These are phyloP conservation scores for Doryteuthis pealeii DNA, from an alignment of 1,140 invertebrate species.

Conservation along the genomic window DNA sequence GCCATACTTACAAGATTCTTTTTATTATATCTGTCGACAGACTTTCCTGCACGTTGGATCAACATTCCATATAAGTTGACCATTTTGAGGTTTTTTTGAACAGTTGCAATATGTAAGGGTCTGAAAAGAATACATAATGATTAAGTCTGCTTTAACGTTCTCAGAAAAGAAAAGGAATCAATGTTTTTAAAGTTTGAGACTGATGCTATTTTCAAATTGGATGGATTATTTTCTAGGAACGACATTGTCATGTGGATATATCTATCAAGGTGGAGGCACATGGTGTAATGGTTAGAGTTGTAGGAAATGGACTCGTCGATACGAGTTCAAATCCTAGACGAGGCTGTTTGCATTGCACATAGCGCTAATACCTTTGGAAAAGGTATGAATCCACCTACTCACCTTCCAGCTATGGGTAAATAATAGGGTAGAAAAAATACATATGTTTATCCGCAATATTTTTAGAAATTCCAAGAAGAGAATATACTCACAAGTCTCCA, in stretches of 20 bases:
- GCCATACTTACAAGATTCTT: slow-evolving; percentile 39
- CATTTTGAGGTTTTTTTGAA: slow-evolving; percentile 45
- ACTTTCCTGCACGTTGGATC: slow-evolving; percentile 41
- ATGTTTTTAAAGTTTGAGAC: background rate
- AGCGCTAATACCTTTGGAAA: background rate
- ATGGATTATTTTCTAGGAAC: no score
- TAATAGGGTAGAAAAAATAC: background rate
- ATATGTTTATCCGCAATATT: no score
- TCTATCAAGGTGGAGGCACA: no score
- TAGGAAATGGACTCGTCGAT: no score
- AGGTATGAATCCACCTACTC: background rate
- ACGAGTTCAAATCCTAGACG: background rate
- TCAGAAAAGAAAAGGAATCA: background rate
- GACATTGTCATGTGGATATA: no score
- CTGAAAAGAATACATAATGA: slow-evolving; percentile 27
- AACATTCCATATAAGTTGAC: slow-evolving; percentile 45
- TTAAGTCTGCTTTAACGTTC: background rate
- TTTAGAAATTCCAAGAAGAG: background rate
- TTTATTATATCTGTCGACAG: slow-evolving; percentile 48
- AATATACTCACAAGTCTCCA: slow-evolving; percentile 28
- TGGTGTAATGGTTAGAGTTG: background rate
- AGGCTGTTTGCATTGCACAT: background rate
- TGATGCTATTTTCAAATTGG: no score
- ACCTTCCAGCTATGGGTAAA: no score
- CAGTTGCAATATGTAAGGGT: slow-evolving; percentile 51